These are phyloP conservation scores for Vulpes ferrilata DNA, from an alignment of 2,113 vertebrate species.

Conservation along the genomic window DNA sequence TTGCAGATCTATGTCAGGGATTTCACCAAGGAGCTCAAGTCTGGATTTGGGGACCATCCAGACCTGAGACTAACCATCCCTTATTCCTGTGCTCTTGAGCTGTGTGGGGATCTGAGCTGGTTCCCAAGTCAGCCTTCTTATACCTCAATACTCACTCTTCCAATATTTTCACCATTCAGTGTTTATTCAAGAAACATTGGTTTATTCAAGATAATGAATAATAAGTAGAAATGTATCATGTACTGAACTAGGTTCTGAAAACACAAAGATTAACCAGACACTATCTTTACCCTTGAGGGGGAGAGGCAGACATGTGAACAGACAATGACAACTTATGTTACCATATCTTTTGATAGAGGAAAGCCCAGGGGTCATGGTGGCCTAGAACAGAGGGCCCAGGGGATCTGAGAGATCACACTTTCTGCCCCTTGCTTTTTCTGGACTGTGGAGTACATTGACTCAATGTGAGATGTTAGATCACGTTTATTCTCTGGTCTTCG, in stretches of 20 bases:
- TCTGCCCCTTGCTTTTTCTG: background rate
- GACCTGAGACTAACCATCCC: background rate
- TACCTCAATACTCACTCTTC: background rate
- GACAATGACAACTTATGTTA: background rate
- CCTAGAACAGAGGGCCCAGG: background rate
- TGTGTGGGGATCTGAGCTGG: background rate
- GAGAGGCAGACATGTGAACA: background rate
- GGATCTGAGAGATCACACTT: background rate
- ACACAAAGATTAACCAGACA: background rate
- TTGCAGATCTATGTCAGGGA: background rate
- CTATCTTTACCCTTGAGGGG: background rate
- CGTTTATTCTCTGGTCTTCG: background rate
- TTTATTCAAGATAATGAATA: background rate
- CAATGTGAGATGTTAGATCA: background rate
- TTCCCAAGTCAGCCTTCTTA: background rate
- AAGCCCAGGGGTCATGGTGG: background rate
- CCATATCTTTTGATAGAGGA: background rate
- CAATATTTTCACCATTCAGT: background rate
- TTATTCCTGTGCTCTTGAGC: background rate
- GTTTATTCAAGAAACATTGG: background rate
- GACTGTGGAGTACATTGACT: background rate
- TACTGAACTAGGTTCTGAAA: background rate
- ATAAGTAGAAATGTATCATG: background rate
- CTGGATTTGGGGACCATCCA: background rate
- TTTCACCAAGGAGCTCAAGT: background rate